These are phyloP conservation scores for Halictus quadricinctus DNA, from an alignment of 2,888 invertebrate species.

Conservation along the genomic window DNA sequence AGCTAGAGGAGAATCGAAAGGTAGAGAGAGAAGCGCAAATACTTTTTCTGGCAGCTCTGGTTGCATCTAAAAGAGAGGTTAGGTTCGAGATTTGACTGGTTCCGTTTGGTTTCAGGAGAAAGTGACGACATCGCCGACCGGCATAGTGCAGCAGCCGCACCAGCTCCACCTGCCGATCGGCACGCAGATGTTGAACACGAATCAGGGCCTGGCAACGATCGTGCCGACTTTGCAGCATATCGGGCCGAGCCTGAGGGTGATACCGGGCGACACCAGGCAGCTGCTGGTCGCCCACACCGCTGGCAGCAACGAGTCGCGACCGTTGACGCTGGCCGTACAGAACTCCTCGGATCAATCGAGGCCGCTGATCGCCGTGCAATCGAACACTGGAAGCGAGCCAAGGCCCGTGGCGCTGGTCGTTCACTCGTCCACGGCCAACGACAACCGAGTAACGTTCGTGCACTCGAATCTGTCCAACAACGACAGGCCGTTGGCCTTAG, in stretches of 20 bases:
- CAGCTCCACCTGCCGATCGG: slow-evolving; percentile 80
- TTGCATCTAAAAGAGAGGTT: background rate
- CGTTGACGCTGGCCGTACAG: slow-evolving; percentile 76
- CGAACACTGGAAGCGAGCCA: slow-evolving; percentile 78
- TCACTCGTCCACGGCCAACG: slow-evolving; percentile 80
- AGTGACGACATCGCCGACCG: slow-evolving; percentile 73
- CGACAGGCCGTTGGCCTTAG: slow-evolving; percentile 80
- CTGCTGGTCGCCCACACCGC: slow-evolving; percentile 78
- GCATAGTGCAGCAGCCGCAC: slow-evolving; percentile 75
- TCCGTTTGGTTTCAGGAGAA: slow-evolving; percentile 72
- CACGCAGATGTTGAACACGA: slow-evolving; percentile 80
- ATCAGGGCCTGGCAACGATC: slow-evolving; percentile 79
- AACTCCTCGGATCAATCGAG: slow-evolving; percentile 76
- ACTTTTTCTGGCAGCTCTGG: background rate
- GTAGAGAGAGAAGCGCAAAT: background rate
- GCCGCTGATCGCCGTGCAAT: slow-evolving; percentile 79
- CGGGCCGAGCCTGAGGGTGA: slow-evolving; percentile 78
- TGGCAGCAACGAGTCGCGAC: slow-evolving; percentile 77
- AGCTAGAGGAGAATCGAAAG: background rate
- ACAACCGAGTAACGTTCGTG: slow-evolving; percentile 80
- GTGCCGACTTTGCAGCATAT: slow-evolving; percentile 81
- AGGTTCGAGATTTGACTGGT: background rate
- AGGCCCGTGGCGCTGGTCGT: slow-evolving; percentile 81
- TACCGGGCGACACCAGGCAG: slow-evolving; percentile 80
- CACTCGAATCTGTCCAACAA: slow-evolving; percentile 80